Evolutionary conservation across 1,140 invertebrate genomes (phyloP).

Genomic region (Drosophila burlai): DNA sequence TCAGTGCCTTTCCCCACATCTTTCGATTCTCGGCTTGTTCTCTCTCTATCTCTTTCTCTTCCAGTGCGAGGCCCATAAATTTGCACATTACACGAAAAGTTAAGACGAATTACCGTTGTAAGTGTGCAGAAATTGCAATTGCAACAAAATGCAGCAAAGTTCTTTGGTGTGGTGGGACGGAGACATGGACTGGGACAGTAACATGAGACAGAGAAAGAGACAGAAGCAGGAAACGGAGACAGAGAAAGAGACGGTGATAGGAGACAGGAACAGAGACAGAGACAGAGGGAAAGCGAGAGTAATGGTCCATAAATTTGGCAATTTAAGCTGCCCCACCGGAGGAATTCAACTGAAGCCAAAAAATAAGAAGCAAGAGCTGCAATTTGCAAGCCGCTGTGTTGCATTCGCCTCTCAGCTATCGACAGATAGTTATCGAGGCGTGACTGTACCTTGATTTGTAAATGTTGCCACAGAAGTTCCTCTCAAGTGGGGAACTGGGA

Average conservation of each 20-base stretch:
- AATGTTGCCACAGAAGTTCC: background rate
- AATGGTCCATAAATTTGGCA: conserved; percentile 2
- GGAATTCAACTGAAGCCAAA: background rate
- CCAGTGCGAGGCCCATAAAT: conserved; percentile 34
- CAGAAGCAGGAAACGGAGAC: background rate
- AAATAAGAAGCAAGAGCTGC: background rate
- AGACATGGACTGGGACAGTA: background rate
- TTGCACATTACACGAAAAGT: conserved; percentile 67
- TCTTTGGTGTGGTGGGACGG: background rate
- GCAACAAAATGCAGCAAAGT: conserved; percentile 37
- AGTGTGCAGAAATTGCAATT: conserved; percentile 67
- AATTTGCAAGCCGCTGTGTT: background rate
- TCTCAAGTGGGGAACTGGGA: background rate
- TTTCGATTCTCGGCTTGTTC: background rate
- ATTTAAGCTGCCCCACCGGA: conserved; percentile 23
- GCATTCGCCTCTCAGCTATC: background rate
- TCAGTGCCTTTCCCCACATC: background rate
- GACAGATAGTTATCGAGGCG: conserved; percentile 5
- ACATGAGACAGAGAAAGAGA: background rate
- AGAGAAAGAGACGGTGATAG: background rate
- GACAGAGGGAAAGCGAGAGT: background rate
- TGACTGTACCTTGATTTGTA: conserved; percentile 14
- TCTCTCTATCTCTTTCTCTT: background rate
- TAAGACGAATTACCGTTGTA: conserved; percentile 68
- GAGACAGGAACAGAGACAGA: background rate